Percentiles rank a stretch among this genome's conserved stretches.
Evolutionary conservation across 2,113 vertebrate genomes (phyloP).

Genomic region (Pelodiscus sinensis): DNA sequence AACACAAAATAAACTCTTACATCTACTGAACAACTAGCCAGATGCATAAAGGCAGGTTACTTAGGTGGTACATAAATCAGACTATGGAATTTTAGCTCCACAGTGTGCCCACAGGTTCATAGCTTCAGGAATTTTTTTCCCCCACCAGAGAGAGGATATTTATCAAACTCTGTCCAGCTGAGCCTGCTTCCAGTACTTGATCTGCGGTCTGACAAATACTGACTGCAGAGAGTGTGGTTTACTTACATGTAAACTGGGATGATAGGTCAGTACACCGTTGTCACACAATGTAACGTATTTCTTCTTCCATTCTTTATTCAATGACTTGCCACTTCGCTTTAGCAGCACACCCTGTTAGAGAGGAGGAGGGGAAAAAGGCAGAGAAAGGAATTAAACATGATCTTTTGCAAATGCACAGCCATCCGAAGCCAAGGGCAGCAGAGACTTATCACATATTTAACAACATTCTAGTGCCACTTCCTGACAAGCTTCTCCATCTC

Average conservation of each 20-base stretch:
- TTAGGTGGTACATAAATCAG: background rate
- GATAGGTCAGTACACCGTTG: conserved; percentile 95
- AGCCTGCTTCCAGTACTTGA: rapidly evolving
- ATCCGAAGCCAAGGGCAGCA: background rate
- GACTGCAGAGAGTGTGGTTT: rapidly evolving
- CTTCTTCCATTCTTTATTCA: conserved; percentile 99
- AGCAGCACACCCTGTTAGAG: conserved; percentile 90
- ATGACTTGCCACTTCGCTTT: conserved; percentile 93
- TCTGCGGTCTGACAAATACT: rapidly evolving
- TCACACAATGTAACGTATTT: conserved; percentile 96
- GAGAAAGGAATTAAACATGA: background rate
- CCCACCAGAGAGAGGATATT: background rate
- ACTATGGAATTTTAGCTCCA: background rate
- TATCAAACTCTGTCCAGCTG: rapidly evolving
- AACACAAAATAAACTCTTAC: background rate
- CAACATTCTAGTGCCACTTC: background rate
- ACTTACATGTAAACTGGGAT: conserved; percentile 96
- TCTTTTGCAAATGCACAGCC: background rate
- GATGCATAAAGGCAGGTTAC: background rate
- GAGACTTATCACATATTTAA: rapidly evolving
- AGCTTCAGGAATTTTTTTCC: background rate
- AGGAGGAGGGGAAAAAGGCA: background rate
- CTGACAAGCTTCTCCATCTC: rapidly evolving
- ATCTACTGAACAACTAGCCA: background rate
- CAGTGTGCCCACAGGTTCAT: background rate